phyloP scores from a whole-genome alignment of 2,797 vertebrate species.

The Xiphorhynchus erythropygius region DNA sequence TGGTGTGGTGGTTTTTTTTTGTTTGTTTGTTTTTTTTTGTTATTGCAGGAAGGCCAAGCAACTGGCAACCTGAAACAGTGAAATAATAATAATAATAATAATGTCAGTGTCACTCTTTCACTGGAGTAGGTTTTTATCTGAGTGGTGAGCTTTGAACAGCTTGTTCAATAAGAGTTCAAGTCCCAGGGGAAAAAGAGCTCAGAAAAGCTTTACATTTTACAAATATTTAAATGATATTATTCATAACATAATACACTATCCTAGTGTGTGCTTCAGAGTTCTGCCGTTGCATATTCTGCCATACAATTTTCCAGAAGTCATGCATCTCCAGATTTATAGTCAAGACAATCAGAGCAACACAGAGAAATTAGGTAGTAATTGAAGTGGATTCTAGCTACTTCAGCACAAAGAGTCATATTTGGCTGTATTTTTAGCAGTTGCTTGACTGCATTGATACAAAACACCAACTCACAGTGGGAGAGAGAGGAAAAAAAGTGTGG shows the following conservation, averaged over 20 bases:
- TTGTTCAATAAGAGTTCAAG: constrained; percentile 29
- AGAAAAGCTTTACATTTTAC: constrained; percentile 6
- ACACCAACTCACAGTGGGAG: constrained; percentile 56
- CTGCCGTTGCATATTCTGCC: constrained; percentile 19
- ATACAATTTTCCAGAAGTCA: constrained; percentile 42
- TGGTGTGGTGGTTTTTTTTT: not conserved
- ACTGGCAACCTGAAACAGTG: not conserved
- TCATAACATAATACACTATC: not conserved
- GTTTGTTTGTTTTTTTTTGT: not conserved
- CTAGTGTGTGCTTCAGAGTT: constrained; percentile 8
- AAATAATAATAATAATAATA: not conserved
- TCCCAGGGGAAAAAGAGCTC: constrained; percentile 11
- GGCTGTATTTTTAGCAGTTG: constrained; percentile 68
- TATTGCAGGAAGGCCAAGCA: not conserved
- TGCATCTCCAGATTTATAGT: constrained; percentile 50
- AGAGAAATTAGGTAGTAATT: constrained; percentile 74
- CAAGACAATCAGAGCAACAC: constrained; percentile 40
- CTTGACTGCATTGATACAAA: constrained; percentile 58
- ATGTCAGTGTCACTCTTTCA: not conserved
- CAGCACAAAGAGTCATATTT: constrained; percentile 65
- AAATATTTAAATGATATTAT: constrained; percentile 50
- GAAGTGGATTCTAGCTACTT: constrained; percentile 65
- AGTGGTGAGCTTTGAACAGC: constrained; percentile 26
- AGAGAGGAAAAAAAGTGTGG: not conserved
- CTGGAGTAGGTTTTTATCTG: constrained; percentile 21